Evolutionary conservation across 2,797 vertebrate genomes (phyloP).

Genomic region (Stomatorhinus walkeri): DNA sequence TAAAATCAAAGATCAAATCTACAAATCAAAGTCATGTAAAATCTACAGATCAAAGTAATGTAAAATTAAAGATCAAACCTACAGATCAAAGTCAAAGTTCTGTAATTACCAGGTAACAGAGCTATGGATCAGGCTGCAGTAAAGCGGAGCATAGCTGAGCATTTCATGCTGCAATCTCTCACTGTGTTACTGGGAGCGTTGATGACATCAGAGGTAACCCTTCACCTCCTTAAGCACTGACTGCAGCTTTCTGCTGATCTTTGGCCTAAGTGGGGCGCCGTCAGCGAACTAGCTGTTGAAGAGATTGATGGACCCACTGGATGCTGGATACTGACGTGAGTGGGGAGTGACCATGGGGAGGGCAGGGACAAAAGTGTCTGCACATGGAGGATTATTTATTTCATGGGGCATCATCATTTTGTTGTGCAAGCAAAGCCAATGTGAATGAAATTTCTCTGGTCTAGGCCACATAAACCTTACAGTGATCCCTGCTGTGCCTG

Average conservation of each 20-base stretch:
- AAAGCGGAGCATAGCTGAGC: background rate
- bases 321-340: background rate
- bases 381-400: background rate
- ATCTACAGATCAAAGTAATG: too few species aligned
- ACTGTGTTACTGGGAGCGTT: too few species aligned
- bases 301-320: background rate
- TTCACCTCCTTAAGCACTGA: background rate
- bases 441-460: background rate
- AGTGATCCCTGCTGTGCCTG: background rate
- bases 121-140: background rate
- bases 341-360: background rate
- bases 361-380: background rate
- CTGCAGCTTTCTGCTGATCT: background rate
- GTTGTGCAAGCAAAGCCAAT: background rate
- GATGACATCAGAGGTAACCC: background rate
- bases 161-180: background rate
- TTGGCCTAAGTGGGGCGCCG: background rate
- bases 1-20: too few species aligned
- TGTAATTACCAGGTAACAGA: background rate
- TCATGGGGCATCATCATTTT: background rate
- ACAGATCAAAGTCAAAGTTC: background rate
- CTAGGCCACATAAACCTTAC: background rate
- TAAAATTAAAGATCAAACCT: too few species aligned
- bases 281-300: background rate
- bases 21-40: too few species aligned